Evolutionary conservation across 1,140 invertebrate genomes (phyloP), one percentile per base, ranked within the genome.

Genomic region (Harpegnathos saltator): DNA sequence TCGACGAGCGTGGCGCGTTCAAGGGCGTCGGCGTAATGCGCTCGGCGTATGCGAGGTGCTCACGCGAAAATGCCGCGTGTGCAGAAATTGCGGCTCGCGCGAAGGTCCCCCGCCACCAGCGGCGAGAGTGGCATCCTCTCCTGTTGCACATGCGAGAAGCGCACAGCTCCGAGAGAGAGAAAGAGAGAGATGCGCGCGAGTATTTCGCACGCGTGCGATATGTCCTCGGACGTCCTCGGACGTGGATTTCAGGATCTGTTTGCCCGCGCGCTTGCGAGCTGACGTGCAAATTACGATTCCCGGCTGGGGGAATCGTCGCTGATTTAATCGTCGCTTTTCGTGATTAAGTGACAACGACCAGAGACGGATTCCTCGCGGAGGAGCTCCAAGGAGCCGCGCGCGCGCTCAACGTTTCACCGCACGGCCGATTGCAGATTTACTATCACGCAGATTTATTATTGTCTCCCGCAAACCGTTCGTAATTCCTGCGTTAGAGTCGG

Each of bases 391-490:
- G 22, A 52, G 17, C 17, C 12, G 24, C n/a, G 15, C 68, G 48
- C 58, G 29, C 44, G 19, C 19, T 59, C n/a, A n/a, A n/a, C n/a
- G n/a, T 48, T 56, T 5, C 14, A 5, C 3, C 1, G 2, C 2
- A 33, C 5, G 19, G 7, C 1, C 7, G 3, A 22, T 48, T 0
- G 61, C 56, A n/a, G n/a, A 81, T 82, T 86, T 85, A 84, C 77
- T 44, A 66, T 82, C 77, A 81, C 68, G 19, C 29, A n/a, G n/a
- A n/a, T n/a, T n/a, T n/a, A n/a, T n/a, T n/a, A 73, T 80, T 81
- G 33, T 83, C n/a, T n/a, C n/a, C n/a, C 24, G 65, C 50, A 83
- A 85, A 29, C 5, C 24, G 12, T 11, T 54, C 22, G 29, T 73
- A 84, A 84, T 61, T 85, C 48, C 56, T 38, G 19, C 24, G 58